phyloP scores from a whole-genome alignment of 1,140 invertebrate species.

The Bilobella aurantiaca region DNA sequence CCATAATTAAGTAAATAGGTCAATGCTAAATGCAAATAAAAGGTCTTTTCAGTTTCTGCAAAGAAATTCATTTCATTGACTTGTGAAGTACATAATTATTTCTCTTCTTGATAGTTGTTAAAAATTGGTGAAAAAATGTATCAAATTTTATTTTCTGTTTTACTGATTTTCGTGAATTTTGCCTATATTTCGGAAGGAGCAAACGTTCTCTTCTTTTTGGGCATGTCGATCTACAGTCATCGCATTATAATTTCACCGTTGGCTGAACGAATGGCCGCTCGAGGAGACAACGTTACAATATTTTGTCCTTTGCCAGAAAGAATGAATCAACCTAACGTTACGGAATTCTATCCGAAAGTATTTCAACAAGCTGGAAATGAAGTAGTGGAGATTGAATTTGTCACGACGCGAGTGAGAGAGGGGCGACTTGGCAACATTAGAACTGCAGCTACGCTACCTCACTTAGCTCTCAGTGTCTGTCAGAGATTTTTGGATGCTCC shows the following conservation, averaged over 20 bases:
- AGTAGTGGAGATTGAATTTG: not conserved
- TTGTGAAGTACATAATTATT: too few relatives aligned
- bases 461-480: not conserved
- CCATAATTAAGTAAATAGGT: too few relatives aligned
- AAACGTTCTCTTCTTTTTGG: conserved; percentile 25
- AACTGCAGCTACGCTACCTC: too few relatives aligned
- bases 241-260: conserved; percentile 20
- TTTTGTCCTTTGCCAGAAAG: conserved; percentile 10
- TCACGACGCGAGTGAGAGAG: not conserved
- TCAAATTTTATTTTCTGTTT: too few relatives aligned
- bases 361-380: not conserved
- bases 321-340: conserved; percentile 17
- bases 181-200: conserved; percentile 5
- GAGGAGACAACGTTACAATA: conserved; percentile 27
- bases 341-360: conserved; percentile 10
- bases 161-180: too few relatives aligned
- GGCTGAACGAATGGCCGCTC: conserved; percentile 15
- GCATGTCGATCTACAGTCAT: conserved; percentile 20
- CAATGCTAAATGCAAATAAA: too few relatives aligned
- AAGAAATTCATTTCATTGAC: too few relatives aligned
- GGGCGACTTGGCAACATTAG: not conserved
- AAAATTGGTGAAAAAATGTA: too few relatives aligned
- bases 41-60: too few relatives aligned
- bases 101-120: too few relatives aligned
- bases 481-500: not conserved